Percentiles rank a stretch among this genome's conserved stretches.
These are phyloP conservation scores for Epiblema foenella DNA, from an alignment of 2,888 invertebrate genomes.

Conservation along the genomic window DNA sequence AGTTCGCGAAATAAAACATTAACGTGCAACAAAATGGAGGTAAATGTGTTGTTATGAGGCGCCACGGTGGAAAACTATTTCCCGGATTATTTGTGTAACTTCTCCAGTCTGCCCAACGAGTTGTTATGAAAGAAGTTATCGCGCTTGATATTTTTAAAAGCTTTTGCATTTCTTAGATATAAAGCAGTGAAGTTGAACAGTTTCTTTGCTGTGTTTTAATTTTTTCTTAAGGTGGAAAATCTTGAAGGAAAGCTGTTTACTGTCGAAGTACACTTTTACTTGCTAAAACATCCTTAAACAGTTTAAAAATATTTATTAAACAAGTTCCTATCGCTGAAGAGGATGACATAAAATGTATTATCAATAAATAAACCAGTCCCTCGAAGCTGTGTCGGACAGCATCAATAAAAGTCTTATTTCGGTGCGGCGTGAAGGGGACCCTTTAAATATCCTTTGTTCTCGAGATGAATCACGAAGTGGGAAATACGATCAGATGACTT, in stretches of 20 bases:
- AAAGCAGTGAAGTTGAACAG: conserved; percentile 50
- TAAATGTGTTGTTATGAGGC: conserved; percentile 66
- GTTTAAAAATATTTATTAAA: conserved; percentile 25
- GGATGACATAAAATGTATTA: conserved; percentile 39
- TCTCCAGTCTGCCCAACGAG: conserved; percentile 60
- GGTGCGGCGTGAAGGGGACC: conserved; percentile 46
- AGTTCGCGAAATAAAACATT: conserved; percentile 50
- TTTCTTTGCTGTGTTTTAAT: conserved; percentile 38
- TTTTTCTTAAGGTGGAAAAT: conserved; percentile 37
- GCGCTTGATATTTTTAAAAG: conserved; percentile 65
- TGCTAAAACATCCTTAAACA: neutral
- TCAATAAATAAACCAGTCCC: conserved; percentile 42
- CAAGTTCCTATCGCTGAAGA: conserved; percentile 8
- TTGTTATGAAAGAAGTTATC: conserved; percentile 66
- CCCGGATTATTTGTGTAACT: conserved; percentile 67
- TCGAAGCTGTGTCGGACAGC: conserved; percentile 40
- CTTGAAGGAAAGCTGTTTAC: conserved; percentile 8
- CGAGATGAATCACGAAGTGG: conserved; percentile 63
- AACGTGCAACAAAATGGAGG: conserved; percentile 58
- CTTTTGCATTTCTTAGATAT: conserved; percentile 59
- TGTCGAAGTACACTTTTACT: conserved; percentile 6
- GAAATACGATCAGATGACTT: conserved; percentile 53
- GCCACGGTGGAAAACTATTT: conserved; percentile 63
- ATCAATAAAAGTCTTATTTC: conserved; percentile 46
- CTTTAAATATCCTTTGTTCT: conserved; percentile 60